A percentile compares a stretch with the other conserved stretches of the same genome.
Evolutionary conservation across 2,797 vertebrate genomes (phyloP).

Genomic region (Crenichthys baileyi): DNA sequence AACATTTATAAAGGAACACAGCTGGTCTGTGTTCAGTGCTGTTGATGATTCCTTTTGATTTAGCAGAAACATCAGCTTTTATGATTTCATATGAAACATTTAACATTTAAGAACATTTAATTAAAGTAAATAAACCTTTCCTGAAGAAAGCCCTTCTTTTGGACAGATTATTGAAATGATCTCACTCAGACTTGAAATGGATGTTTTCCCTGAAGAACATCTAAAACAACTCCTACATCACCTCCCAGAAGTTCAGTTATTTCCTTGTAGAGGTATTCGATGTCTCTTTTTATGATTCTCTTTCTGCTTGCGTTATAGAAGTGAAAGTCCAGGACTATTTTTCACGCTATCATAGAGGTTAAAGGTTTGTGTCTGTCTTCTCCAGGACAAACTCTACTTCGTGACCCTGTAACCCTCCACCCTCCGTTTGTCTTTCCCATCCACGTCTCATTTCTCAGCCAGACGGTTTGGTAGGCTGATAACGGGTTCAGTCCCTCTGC

Average conservation of each 20-base stretch:
- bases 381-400: constrained; percentile 61
- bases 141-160: too few relatives aligned
- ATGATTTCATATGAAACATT: too few relatives aligned
- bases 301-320: constrained; percentile 41
- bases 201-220: too few relatives aligned
- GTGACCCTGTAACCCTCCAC: constrained; percentile 55
- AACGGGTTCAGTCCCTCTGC: constrained; percentile 56
- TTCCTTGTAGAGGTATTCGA: neutral
- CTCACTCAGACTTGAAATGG: too few relatives aligned
- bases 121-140: too few relatives aligned
- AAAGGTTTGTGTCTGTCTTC: constrained; percentile 72
- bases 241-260: too few relatives aligned
- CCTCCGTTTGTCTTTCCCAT: constrained; percentile 49
- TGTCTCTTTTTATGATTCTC: constrained; percentile 36
- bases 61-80: too few relatives aligned
- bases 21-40: too few relatives aligned
- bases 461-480: constrained; percentile 61
- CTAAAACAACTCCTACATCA: too few relatives aligned
- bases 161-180: too few relatives aligned
- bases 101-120: too few relatives aligned
- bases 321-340: constrained; percentile 63
- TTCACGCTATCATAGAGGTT: constrained; percentile 62
- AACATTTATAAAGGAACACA: constrained; percentile 2
- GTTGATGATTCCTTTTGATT: too few relatives aligned
- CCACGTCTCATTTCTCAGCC: constrained; percentile 60